Percentiles rank a stretch among this genome's conserved stretches.
Conservation (phyloP, 2,888 invertebrate genomes). For the Drosophila quasianomalipes region DNA sequence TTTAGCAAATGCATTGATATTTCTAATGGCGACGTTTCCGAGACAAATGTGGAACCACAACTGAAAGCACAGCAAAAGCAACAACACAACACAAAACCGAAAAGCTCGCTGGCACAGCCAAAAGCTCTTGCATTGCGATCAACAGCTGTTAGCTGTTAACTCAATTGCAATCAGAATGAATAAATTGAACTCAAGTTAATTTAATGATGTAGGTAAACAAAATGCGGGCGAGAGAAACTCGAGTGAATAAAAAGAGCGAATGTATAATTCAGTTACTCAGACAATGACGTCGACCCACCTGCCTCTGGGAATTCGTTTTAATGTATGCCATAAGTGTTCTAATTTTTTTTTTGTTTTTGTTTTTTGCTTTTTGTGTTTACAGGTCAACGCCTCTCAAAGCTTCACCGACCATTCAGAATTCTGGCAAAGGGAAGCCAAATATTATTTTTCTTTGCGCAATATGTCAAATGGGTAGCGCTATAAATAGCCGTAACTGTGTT, state of each 20-base stretch:
- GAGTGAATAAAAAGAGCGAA: constrained; percentile 2
- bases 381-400: constrained; percentile 71
- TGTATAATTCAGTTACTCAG: constrained; percentile 19
- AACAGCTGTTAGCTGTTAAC: constrained; percentile 54
- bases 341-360: constrained; percentile 42
- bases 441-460: constrained; percentile 47
- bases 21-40: constrained; percentile 52
- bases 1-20: constrained; percentile 36
- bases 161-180: constrained; percentile 30
- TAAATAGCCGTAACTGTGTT: constrained; percentile 59
- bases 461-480: constrained; percentile 59
- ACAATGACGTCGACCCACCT: constrained; percentile 1
- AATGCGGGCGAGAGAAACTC: not conserved
- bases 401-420: constrained; percentile 39
- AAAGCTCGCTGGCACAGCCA: constrained; percentile 43
- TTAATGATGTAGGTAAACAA: constrained; percentile 30
- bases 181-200: constrained; percentile 26
- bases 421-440: constrained; percentile 52
- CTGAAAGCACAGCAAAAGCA: constrained; percentile 56
- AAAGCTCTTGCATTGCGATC: constrained; percentile 50
- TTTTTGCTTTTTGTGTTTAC: constrained; percentile 22
- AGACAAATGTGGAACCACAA: constrained; percentile 64
- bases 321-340: constrained; percentile 58
- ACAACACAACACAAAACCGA: constrained; percentile 41
- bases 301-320: constrained; percentile 57